Evolutionary conservation across 1,140 invertebrate species (phyloP).

Genomic region (Sitobion miscanthi): DNA sequence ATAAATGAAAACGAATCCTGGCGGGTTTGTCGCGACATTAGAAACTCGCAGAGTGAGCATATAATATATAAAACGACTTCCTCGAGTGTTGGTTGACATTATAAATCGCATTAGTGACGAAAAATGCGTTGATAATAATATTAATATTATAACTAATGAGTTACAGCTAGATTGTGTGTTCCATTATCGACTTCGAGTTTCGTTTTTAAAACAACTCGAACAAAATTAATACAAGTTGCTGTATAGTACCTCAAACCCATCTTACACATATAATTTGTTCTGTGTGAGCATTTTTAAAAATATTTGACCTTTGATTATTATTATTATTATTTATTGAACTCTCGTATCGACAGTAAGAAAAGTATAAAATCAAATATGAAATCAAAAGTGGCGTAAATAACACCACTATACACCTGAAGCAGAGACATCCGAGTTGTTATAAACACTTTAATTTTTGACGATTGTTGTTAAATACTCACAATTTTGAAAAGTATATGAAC

Average conservation of each 20-base stretch:
- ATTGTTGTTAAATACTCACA: not conserved
- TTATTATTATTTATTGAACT: not conserved
- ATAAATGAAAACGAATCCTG: not conserved
- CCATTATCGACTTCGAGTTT: not conserved
- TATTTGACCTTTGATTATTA: not conserved
- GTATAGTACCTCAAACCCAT: too few relatives aligned
- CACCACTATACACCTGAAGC: not conserved
- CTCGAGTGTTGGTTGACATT: not conserved
- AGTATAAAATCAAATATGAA: not conserved
- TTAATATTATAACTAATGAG: not conserved
- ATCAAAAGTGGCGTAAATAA: not conserved
- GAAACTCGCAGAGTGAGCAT: not conserved
- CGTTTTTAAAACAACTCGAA: not conserved
- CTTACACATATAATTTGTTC: not conserved
- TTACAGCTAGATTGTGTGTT: not conserved
- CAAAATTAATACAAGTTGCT: too few relatives aligned
- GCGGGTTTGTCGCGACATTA: not conserved
- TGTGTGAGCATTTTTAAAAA: not conserved
- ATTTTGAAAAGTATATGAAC: not conserved
- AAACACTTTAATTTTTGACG: too few relatives aligned
- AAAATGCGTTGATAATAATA: not conserved
- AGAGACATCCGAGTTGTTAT: too few relatives aligned
- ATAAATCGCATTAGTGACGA: not conserved
- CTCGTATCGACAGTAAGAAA: not conserved
- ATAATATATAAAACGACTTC: not conserved